Base-by-base conservation (phyloP, 2,113 vertebrate genomes). In the Egretta garzetta region DNA sequence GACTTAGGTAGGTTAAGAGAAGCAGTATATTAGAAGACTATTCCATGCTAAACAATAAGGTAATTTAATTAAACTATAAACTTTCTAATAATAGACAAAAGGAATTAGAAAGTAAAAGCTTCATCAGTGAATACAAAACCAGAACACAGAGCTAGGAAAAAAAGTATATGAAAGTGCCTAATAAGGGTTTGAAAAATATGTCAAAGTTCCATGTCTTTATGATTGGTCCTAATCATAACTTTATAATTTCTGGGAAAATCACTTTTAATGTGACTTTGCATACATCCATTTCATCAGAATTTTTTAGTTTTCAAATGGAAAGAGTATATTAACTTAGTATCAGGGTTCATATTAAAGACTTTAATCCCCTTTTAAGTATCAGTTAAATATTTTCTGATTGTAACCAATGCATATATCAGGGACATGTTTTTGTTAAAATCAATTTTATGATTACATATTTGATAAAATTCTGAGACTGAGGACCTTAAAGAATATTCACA, bases 41-140 rank as follows among this genome's bases (percentile, higher is more conserved):
- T 87, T 83, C 41, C 33, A 77, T 68, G 26, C 3, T 91, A 89
- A 68, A 92, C 80, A 80, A 90, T 82, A 87, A 60, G 7, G 3
- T 70, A 79, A 87, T 86, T 80, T 89, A 92, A 88, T 93, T 87
- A 87, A 93, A 83, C 47, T 6, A 71, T 86, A 84, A 93, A 73
- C 28, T 63, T 91, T 26, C 56, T 53, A 67, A 85, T 77, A 92
- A 80, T n/a, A 91, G 37, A 58, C 33, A 90, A 90, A 77, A 92
- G 8, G 12, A 81, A 53, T 39, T 66, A 33, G 15, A 90, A 83
- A 84, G 1, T 60, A 87, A 64, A 92, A 59, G 32, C 12, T 82
- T 70, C 41, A 60, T 50, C 50, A 50, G 12, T 39, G 10, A 60
- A 80, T 85, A 45, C 3, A 77, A 90, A 47, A 63, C 5, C 16